These are phyloP conservation scores for Oncorhynchus mykiss DNA, from an alignment of 2,113 vertebrate genomes.

Conservation along the genomic window DNA sequence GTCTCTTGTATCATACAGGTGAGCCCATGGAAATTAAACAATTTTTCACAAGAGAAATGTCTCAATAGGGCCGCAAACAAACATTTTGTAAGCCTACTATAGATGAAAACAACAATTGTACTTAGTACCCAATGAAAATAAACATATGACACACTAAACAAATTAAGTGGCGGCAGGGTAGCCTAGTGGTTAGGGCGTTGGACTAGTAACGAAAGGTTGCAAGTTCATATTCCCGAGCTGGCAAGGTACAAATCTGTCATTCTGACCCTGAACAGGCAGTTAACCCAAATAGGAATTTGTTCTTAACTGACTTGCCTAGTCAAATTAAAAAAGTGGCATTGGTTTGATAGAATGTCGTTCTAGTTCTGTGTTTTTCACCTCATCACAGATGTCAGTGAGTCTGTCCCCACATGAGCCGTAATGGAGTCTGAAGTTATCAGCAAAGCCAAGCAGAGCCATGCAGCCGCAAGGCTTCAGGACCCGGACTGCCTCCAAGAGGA, in stretches of 20 bases:
- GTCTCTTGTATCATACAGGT: neutral
- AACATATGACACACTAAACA: no score
- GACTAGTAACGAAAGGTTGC: no score
- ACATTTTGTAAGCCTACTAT: neutral
- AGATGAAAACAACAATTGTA: neutral
- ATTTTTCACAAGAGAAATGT: neutral
- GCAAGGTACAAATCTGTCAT: no score
- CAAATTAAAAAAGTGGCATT: no score
- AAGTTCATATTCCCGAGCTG: no score
- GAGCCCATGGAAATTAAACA: neutral
- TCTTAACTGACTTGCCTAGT: no score
- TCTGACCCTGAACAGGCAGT: no score
- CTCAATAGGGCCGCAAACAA: neutral
- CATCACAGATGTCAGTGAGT: conserved; percentile 61
- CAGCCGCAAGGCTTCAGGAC: conserved; percentile 76
- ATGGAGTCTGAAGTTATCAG: conserved; percentile 32
- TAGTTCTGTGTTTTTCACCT: conserved; percentile 59
- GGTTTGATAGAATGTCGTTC: neutral
- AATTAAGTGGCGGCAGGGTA: no score
- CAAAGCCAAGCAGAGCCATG: conserved; percentile 72
- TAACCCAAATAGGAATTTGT: no score
- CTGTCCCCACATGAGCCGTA: conserved; percentile 68
- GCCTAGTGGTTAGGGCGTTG: no score
- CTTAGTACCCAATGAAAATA: neutral
- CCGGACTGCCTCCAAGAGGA: conserved; percentile 71